phyloP scores from a whole-genome alignment of 1,140 invertebrate species.

The Trachymyrmex cornetzi region DNA sequence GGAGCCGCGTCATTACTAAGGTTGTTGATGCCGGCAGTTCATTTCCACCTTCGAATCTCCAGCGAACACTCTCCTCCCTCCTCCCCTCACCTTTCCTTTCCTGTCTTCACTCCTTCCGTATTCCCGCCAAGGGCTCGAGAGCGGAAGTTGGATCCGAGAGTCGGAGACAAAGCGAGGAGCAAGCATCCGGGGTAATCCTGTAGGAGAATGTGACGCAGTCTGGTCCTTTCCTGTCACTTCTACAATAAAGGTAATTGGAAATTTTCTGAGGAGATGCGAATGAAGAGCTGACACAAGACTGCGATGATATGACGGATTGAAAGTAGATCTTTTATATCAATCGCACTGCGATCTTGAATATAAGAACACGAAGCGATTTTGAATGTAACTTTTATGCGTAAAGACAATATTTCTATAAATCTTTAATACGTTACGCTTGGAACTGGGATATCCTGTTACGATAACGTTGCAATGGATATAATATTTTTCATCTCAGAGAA shows the following conservation, averaged over 20 bases:
- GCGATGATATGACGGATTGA: slow-evolving; percentile 47
- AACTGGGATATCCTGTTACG: slow-evolving; percentile 15
- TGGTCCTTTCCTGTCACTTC: slow-evolving; percentile 77
- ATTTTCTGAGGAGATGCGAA: slow-evolving; percentile 75
- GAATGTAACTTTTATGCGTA: not conserved
- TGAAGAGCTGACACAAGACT: slow-evolving; percentile 42
- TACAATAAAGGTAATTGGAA: slow-evolving; percentile 78
- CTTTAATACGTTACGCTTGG: not conserved
- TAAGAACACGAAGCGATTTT: not conserved
- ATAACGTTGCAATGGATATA: slow-evolving; percentile 12
- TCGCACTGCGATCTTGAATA: not conserved
- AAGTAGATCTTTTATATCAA: slow-evolving; percentile 26
- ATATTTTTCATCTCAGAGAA: not conserved
- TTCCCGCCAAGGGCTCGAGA: slow-evolving; percentile 70
- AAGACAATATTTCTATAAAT: slow-evolving; percentile 32
- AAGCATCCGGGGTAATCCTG: slow-evolving; percentile 81
- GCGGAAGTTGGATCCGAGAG: slow-evolving; percentile 79
- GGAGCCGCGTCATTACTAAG: slow-evolving; percentile 80
- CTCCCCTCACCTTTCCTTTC: slow-evolving; percentile 53
- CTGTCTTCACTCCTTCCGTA: slow-evolving; percentile 73
- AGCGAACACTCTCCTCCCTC: slow-evolving; percentile 72
- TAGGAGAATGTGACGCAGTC: slow-evolving; percentile 79
- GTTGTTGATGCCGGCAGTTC: slow-evolving; percentile 82
- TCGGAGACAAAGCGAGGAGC: slow-evolving; percentile 81
- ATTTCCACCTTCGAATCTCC: slow-evolving; percentile 81